Evolutionary conservation across 2,888 invertebrate species (phyloP), one percentile per base, ranked within the genome.

Genomic region (Geophilus truncorum): DNA sequence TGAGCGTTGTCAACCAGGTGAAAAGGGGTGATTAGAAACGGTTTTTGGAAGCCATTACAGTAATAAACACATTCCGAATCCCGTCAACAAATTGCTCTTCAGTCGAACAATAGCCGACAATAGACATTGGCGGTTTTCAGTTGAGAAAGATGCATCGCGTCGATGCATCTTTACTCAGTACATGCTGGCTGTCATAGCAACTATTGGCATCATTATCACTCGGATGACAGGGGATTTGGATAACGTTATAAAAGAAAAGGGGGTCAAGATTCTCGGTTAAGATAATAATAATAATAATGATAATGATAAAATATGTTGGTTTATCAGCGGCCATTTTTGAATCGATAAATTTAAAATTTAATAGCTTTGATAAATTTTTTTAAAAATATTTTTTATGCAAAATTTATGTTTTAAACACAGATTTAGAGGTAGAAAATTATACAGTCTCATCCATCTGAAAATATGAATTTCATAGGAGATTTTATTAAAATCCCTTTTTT

Each of bases 21-120:
- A 70, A 70, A 70, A 70, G 70, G 70, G 70, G n/a, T 70, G 70
- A 70, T 70, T 70, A 70, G 70, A 70, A 70, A 70, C 70, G 28
- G 70, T 70, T 70, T 70, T 28, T 28, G 28, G 70, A 70, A 70
- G 70, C 25, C 70, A 70, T 70, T 70, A 70, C 70, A 70, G 70
- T 70, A 70, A 70, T 28, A 70, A 70, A 70, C 70, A 70, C 70
- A 15, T 70, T 70, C n/a, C 28, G 70, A 70, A 28, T 70, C 28
- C 70, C 51, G 25, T 10, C 70, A 70, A 28, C 70, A 70, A 70
- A 70, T 70, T 70, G 70, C 70, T 70, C 25, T 70, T 70, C 70
- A 70, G 70, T 25, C 25, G 28, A 70, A 70, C 70, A n/a, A n/a
- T n/a, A n/a, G n/a, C 28, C 25, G 10, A 70, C 28, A 70, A 28